Evolutionary conservation across 1,140 invertebrate genomes (phyloP).

Genomic region (Hesperophylax magnus): DNA sequence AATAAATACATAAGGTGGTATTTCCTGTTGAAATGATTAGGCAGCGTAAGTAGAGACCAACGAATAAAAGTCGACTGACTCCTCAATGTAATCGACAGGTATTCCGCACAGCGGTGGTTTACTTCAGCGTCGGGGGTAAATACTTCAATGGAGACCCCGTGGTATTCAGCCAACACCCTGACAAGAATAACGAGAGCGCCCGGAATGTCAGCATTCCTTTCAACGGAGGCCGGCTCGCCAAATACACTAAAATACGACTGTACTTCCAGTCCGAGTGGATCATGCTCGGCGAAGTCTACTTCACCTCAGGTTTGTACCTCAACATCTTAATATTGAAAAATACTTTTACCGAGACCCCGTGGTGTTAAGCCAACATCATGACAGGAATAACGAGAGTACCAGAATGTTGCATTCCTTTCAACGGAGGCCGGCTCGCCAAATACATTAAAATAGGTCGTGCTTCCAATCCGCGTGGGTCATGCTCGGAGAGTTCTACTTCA

Average conservation of each 20-base stretch:
- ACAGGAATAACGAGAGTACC: constrained; percentile 79
- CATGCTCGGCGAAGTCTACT: constrained; percentile 84
- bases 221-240: constrained; percentile 73
- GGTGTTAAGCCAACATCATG: constrained; percentile 80
- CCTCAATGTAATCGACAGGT: constrained; percentile 67
- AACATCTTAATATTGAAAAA: not conserved
- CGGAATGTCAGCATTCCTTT: constrained; percentile 82
- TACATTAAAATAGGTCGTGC: constrained; percentile 81
- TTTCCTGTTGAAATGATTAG: no score
- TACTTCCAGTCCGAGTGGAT: constrained; percentile 85
- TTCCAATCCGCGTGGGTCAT: constrained; percentile 86
- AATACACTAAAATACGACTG: constrained; percentile 79
- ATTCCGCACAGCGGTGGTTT: constrained; percentile 78
- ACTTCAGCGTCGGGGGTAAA: constrained; percentile 78
- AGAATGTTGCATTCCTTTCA: constrained; percentile 81
- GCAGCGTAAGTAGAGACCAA: no score
- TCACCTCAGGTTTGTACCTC: constrained; percentile 70
- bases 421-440: constrained; percentile 73
- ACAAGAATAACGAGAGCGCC: constrained; percentile 79
- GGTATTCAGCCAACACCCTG: constrained; percentile 80
- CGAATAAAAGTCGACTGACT: no score
- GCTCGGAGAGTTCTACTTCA: constrained; percentile 83
- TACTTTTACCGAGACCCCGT: constrained; percentile 58
- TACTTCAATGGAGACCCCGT: constrained; percentile 76
- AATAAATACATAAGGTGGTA: no score